Evolutionary conservation across 2,888 invertebrate genomes (phyloP).

Genomic region (Idaea biselata): DNA sequence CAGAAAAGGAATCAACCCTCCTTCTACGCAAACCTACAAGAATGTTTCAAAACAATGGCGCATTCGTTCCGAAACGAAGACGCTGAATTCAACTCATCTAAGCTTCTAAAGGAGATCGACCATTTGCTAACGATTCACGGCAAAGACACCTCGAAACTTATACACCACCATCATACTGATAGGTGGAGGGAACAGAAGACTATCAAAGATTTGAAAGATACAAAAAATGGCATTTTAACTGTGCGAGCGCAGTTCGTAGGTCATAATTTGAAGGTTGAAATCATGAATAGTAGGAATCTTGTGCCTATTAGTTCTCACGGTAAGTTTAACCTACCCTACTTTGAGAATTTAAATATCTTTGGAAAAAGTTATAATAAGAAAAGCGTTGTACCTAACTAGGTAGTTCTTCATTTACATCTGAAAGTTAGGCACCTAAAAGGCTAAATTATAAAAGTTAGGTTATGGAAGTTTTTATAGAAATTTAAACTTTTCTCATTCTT

Average conservation of each 20-base stretch:
- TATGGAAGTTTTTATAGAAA: no score
- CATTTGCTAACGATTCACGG: slow-evolving; percentile 89
- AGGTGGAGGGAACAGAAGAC: slow-evolving; percentile 85
- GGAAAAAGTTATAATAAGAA: no score
- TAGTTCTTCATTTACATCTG: no score
- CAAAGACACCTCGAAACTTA: slow-evolving; percentile 92
- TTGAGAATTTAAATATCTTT: no score
- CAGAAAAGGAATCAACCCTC: slow-evolving; percentile 93
- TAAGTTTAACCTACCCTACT: slow-evolving; percentile 36
- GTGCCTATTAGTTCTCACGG: slow-evolving; percentile 94
- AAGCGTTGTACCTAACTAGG: no score
- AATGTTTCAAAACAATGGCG: slow-evolving; percentile 91
- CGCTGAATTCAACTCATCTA: slow-evolving; percentile 77
- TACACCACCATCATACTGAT: slow-evolving; percentile 88
- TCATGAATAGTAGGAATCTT: slow-evolving; percentile 94
- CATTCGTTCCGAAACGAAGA: slow-evolving; percentile 92
- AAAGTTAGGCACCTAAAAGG: no score
- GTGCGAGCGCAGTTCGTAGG: slow-evolving; percentile 87
- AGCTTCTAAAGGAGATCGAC: slow-evolving; percentile 84
- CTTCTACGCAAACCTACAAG: slow-evolving; percentile 95
- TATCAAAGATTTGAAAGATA: slow-evolving; percentile 81
- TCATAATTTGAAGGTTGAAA: slow-evolving; percentile 87
- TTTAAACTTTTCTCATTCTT: no score
- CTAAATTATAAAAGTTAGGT: no score
- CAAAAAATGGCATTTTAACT: slow-evolving; percentile 88